Evolutionary conservation across 2,888 invertebrate species (phyloP).

Genomic region (Phania funesta): DNA sequence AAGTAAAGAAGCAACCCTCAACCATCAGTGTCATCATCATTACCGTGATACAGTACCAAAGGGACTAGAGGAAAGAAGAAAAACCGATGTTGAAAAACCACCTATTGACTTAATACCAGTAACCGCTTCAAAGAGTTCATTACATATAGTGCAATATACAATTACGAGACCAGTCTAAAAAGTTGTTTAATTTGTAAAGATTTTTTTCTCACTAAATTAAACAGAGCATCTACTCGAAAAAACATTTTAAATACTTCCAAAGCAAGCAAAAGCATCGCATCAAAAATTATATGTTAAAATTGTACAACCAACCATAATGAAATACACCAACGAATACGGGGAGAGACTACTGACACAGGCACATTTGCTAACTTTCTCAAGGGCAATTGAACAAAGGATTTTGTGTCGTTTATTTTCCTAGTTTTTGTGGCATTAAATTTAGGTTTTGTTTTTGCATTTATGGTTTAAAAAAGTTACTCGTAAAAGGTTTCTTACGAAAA

Average conservation of each 20-base stretch:
- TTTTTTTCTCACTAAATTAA: too few relatives aligned
- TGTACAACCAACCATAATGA: too few relatives aligned
- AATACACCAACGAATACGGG: neutral
- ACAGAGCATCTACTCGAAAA: too few relatives aligned
- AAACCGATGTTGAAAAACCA: neutral
- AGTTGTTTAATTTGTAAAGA: too few relatives aligned
- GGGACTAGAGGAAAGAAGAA: neutral
- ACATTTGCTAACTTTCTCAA: neutral
- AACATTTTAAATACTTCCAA: too few relatives aligned
- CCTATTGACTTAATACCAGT: neutral
- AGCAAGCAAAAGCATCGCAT: too few relatives aligned
- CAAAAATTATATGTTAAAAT: too few relatives aligned
- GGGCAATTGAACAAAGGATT: conserved; percentile 32
- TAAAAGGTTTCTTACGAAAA: neutral
- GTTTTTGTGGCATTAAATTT: conserved; percentile 28
- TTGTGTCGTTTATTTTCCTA: neutral
- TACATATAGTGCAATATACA: neutral
- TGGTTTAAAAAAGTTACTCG: conserved; percentile 19
- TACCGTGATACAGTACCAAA: neutral
- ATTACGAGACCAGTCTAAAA: neutral
- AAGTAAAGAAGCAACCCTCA: conserved; percentile 12
- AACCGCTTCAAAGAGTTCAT: neutral
- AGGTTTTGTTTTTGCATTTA: conserved; percentile 24
- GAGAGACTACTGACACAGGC: neutral
- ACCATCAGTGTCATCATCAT: conserved; percentile 16